These are phyloP conservation scores for Aegithalos caudatus DNA, from an alignment of 2,113 vertebrate species.

Conservation along the genomic window DNA sequence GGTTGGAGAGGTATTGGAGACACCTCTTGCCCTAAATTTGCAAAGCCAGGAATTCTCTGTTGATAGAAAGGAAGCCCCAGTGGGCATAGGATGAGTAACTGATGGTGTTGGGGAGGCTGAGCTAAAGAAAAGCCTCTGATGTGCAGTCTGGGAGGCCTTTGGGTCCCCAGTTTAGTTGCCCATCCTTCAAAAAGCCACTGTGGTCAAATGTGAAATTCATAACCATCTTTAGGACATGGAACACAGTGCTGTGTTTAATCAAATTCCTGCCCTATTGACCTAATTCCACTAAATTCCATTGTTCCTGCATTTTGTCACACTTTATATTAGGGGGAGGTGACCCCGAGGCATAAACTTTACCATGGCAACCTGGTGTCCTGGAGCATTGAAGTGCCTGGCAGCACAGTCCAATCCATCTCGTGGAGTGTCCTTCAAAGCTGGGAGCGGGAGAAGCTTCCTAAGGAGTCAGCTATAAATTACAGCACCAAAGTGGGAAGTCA, in stretches of 20 bases:
- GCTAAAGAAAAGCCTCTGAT: background rate
- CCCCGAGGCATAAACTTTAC: background rate
- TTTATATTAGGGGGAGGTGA: background rate
- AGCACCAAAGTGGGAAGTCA: background rate
- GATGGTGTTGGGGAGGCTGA: background rate
- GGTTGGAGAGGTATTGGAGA: background rate
- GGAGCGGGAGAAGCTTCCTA: background rate
- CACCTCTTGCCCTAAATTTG: background rate
- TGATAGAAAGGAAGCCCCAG: background rate
- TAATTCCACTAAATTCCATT: background rate
- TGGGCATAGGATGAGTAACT: background rate
- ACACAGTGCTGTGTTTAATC: background rate
- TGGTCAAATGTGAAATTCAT: background rate
- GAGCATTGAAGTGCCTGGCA: background rate
- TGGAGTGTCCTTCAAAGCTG: background rate
- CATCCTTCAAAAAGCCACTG: background rate
- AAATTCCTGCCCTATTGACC: background rate
- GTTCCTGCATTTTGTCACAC: fast-evolving
- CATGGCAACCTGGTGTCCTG: background rate
- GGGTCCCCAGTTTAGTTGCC: background rate
- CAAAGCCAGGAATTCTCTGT: background rate
- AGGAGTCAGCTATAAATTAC: background rate
- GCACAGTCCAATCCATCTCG: background rate
- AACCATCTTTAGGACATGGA: fast-evolving
- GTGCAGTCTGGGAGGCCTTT: background rate